Percentiles rank a stretch among this genome's conserved stretches.
These are phyloP conservation scores for Cataglyphis cursor DNA, from an alignment of 2,888 invertebrate genomes.

Conservation along the genomic window DNA sequence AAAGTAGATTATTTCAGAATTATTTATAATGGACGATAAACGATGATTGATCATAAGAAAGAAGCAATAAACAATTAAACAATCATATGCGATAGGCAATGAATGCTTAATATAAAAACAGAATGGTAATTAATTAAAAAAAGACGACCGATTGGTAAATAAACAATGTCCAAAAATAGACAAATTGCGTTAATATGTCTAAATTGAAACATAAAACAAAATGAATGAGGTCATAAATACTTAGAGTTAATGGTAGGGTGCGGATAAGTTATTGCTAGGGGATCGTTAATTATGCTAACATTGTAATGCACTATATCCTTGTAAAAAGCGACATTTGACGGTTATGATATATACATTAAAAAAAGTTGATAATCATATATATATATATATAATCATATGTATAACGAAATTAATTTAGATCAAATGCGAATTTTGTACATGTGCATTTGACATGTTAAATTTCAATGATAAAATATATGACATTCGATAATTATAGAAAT, in stretches of 20 bases:
- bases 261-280: slow-evolving; percentile 85
- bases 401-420: neutral
- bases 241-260: slow-evolving; percentile 85
- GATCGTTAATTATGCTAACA: slow-evolving; percentile 82
- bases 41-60: neutral
- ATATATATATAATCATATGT: neutral
- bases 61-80: neutral
- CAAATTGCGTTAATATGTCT: slow-evolving; percentile 86
- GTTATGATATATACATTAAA: slow-evolving; percentile 19
- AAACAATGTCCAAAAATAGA: slow-evolving; percentile 81
- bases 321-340: slow-evolving; percentile 54
- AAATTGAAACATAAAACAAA: slow-evolving; percentile 86
- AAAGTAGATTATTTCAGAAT: neutral
- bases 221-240: slow-evolving; percentile 85
- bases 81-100: neutral
- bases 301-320: slow-evolving; percentile 64
- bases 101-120: neutral
- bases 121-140: neutral
- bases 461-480: neutral
- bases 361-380: neutral
- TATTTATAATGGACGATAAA: neutral
- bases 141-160: slow-evolving; percentile 49
- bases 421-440: neutral
- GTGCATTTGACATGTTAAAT: neutral
- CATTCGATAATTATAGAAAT: neutral